Evolutionary conservation across 1,140 invertebrate species (phyloP).

Genomic region (Venturia canescens): DNA sequence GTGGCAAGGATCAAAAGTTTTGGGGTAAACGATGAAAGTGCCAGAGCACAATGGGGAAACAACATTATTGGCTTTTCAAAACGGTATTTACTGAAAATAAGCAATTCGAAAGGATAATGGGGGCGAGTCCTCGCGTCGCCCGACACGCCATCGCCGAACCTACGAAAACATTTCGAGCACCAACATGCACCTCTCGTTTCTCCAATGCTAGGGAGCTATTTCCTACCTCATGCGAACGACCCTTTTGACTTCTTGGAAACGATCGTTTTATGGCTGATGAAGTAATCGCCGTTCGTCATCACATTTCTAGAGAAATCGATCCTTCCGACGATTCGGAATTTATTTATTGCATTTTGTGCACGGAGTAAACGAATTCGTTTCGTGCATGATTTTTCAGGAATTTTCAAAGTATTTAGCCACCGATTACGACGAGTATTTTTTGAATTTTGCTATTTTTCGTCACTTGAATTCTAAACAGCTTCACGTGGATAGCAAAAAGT

Average conservation of each 20-base stretch:
- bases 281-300: constrained; percentile 26
- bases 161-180: constrained; percentile 33
- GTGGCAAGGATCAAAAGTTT: constrained; percentile 44
- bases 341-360: too few species aligned
- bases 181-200: constrained; percentile 52
- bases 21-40: constrained; percentile 49
- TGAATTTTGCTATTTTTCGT: too few species aligned
- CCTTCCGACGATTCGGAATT: neutral
- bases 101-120: constrained; percentile 75
- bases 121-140: constrained; percentile 62
- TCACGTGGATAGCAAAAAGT: too few species aligned
- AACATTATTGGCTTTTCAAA: constrained; percentile 77
- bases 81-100: constrained; percentile 78
- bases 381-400: too few species aligned
- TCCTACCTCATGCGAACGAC: neutral
- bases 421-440: too few species aligned
- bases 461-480: too few species aligned
- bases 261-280: constrained; percentile 61
- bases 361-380: too few species aligned
- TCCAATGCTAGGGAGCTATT: neutral
- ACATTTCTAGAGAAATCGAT: neutral
- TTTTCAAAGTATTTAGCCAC: too few species aligned
- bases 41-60: constrained; percentile 71
- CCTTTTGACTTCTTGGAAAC: constrained; percentile 22
- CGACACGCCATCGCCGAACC: constrained; percentile 60